Evolutionary conservation across 2,113 vertebrate species (phyloP).

Genomic region (Orycteropus afer): DNA sequence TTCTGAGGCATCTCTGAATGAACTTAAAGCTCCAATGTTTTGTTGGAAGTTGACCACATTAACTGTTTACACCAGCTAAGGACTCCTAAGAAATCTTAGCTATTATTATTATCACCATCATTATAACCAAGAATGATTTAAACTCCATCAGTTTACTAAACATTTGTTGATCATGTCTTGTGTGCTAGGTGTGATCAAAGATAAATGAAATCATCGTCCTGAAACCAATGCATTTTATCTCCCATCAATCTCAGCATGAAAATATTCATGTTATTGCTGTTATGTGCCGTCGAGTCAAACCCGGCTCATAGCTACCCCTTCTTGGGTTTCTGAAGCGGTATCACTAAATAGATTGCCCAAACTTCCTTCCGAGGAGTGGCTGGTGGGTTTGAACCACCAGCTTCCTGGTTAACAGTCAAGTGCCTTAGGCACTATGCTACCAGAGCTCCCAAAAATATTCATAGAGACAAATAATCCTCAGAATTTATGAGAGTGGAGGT

Average conservation of each 20-base stretch:
- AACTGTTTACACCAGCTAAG: background rate
- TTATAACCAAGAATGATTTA: background rate
- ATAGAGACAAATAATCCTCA: background rate
- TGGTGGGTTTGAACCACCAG: no score
- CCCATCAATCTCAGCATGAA: background rate
- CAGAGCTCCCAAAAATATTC: no score
- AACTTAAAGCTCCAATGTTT: background rate
- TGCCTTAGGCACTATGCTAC: no score
- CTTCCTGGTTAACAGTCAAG: no score
- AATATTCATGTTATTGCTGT: no score
- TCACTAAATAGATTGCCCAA: no score
- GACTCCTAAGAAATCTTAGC: background rate
- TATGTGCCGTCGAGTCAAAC: no score
- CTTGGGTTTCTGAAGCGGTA: no score
- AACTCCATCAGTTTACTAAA: background rate
- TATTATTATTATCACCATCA: background rate
- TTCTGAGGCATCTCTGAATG: background rate
- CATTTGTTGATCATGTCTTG: background rate
- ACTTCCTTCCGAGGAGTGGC: no score
- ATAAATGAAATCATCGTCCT: background rate
- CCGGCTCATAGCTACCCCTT: no score
- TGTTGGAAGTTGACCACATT: background rate
- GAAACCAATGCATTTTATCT: background rate
- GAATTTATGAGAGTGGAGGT: no score
- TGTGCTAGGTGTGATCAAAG: background rate